Base-by-base conservation (phyloP, 2,797 vertebrate species). In the Chiloscyllium punctatum region DNA sequence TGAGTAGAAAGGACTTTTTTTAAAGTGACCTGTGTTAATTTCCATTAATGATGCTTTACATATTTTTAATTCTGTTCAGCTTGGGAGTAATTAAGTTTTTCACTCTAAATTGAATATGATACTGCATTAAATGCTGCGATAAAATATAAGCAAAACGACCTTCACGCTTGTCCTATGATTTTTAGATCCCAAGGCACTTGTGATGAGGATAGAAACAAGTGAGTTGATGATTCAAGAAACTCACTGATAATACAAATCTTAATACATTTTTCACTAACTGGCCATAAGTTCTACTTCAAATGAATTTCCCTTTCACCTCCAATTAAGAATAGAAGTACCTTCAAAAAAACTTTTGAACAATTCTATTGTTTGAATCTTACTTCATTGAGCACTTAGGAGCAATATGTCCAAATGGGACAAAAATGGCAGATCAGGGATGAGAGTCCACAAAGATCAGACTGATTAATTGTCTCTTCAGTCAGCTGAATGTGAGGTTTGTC, bases 401-500 rank as follows among this genome's bases (percentile, higher is more conserved):
- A 92, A n/a, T 13, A n/a, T 33, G 1, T 11, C 7, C 48, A 91
- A 91, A 57, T 1, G 18, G 88, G 53, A 57, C 30, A 66, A n/a
- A 91, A 66, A 66, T 15, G 42, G 27, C 13, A 42, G 33, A 71
- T 53, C 11, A 21, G 68, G 7, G 69, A 53, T 18, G 15, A 51
- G 68, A 25, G 21, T 94, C 69, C 9, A 94, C 92, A 30, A 13
- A 48, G 3, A 27, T 94, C 42, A 33, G 68, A 37, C 90, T n/a
- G 16, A 4, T 94, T 94, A 69, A 37, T 37, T 42, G 0, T 25
- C 2, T 95, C 77, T 9, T 72, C 25, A 48, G 23, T 72, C 25
- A 30, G 13, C 92, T 48, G 25, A 25, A 48, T 27, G 53, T 94
- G n/a, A 94, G 48, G 8, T 27, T 74, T 96, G 96, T 71, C 95